Base-by-base conservation (phyloP, 2,888 invertebrate genomes). In the Anticlea derivata region DNA sequence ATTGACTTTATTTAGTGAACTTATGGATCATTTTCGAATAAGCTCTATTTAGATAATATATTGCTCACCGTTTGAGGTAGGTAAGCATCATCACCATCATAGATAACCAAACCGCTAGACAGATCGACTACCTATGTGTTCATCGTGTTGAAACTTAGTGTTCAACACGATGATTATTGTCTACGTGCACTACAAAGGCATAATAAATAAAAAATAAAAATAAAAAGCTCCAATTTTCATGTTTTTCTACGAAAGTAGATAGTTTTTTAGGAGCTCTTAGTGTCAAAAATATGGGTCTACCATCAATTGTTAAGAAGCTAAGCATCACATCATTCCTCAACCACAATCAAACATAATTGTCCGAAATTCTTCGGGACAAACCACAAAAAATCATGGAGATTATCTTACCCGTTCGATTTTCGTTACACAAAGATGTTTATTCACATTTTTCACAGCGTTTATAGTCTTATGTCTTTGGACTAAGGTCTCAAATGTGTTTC, bases 351-450 rank as follows among this genome's bases (percentile, higher is more conserved):
- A 78, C 68, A 75, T 80, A 80, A 86, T 84, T 78, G 75, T 76
- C 70, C 70, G 49, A 79, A 84, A 82, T 68, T 74, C 71, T 74
- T 69, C 61, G 62, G 69, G 68, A 66, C 68, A 63, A 63, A 77
- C 82, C 85, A 79, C 82, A 81, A 79, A 78, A 78, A 80, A 74
- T 69, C 70, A 68, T 73, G 74, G 73, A 77, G 77, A 81, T 82
- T 79, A 83, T 70, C 69, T 68, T 67, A 76, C 70, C 65, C 68
- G 66, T 76, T 78, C 73, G 75, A 81, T 76, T 75, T 66, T 75
- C 60, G 66, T 55, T 57, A 50, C 41, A 56, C 65, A 58, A 62
- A 60, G 56, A 44, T 57, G 29, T 1, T 40, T 38, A 13, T 55
- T 22, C 49, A 3, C 8, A 46, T 24, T 5, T 6, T 41, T 17